Conservation (phyloP, 2,888 invertebrate genomes). For the Latrodectus elegans region DNA sequence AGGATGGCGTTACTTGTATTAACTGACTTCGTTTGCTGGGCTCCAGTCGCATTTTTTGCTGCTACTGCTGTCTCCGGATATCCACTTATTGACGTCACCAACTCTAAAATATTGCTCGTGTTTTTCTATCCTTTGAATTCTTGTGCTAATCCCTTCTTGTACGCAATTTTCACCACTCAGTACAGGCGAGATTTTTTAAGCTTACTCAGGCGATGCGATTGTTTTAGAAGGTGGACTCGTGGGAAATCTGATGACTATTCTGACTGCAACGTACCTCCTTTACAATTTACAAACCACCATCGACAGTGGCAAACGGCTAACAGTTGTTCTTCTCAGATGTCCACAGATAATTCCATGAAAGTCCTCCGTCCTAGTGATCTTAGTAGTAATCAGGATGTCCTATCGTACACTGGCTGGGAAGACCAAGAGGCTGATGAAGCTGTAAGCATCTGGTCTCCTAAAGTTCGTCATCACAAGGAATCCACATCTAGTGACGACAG, state of each 20-base stretch:
- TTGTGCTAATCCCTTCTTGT: conserved; percentile 93
- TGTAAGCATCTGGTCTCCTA: conserved; percentile 45
- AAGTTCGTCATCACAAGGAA: not conserved
- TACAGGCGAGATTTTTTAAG: conserved; percentile 85
- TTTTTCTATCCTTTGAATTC: conserved; percentile 94
- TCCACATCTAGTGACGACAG: conserved; percentile 34
- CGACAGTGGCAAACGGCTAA: conserved; percentile 28
- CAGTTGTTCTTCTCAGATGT: conserved; percentile 53
- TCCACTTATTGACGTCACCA: conserved; percentile 86
- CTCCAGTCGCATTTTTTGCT: conserved; percentile 92
- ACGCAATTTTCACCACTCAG: conserved; percentile 91
- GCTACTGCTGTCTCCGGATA: conserved; percentile 88
- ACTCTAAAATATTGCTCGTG: conserved; percentile 83
- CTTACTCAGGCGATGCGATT: conserved; percentile 80
- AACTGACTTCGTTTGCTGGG: conserved; percentile 81
- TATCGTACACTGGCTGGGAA: conserved; percentile 50
- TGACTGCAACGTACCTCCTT: conserved; percentile 45
- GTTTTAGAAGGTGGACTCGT: conserved; percentile 71
- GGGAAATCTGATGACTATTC: conserved; percentile 64
- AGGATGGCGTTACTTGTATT: conserved; percentile 91
- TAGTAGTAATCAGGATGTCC: conserved; percentile 43
- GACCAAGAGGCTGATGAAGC: conserved; percentile 52
- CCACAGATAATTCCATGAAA: conserved; percentile 62
- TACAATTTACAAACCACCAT: conserved; percentile 45
- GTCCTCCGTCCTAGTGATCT: conserved; percentile 63